phyloP scores from a whole-genome alignment of 2,797 vertebrate genomes.

The Graptemys geographica region DNA sequence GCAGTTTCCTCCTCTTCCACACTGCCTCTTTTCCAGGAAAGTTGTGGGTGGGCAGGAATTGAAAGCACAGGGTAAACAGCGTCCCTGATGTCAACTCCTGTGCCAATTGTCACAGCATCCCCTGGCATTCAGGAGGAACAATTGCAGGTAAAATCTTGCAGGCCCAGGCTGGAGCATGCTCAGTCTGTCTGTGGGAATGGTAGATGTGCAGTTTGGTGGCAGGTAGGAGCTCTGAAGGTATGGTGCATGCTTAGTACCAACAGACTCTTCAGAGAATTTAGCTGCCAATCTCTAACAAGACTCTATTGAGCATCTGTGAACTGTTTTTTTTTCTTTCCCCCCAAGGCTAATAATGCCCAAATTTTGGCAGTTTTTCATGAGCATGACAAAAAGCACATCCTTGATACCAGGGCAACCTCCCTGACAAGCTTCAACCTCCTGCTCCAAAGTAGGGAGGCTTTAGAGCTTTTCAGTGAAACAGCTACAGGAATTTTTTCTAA shows the following conservation, averaged over 20 bases:
- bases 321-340: background rate
- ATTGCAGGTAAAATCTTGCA: background rate
- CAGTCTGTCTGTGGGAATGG: background rate
- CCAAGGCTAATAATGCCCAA: background rate
- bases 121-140: background rate
- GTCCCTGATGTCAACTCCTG: background rate
- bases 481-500: background rate
- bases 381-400: background rate
- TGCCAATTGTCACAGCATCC: background rate
- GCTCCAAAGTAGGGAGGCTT: background rate
- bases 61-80: background rate
- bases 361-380: background rate
- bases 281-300: background rate
- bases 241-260: background rate
- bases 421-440: background rate
- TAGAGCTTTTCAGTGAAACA: background rate
- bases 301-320: background rate
- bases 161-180: background rate
- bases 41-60: background rate
- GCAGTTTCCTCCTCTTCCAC: background rate
- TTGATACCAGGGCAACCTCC: background rate
- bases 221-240: too few relatives aligned
- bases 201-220: background rate
- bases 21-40: background rate
- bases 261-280: background rate